A percentile compares a stretch with the other conserved stretches of the same genome.
Evolutionary conservation across 2,888 invertebrate species (phyloP).

Genomic region (Glaucopsyche alexis): DNA sequence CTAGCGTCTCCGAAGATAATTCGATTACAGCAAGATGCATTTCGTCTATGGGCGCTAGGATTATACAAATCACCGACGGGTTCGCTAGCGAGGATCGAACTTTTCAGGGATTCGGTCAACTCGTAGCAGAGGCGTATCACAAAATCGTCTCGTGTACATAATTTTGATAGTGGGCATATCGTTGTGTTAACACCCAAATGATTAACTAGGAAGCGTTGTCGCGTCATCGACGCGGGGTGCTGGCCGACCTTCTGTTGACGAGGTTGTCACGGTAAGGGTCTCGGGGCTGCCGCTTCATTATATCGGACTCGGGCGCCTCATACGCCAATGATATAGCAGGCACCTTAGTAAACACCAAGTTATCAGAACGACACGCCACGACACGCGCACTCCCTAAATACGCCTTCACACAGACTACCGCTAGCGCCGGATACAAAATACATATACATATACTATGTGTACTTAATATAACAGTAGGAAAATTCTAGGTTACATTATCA

Average conservation of each 20-base stretch:
- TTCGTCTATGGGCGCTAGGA: not conserved
- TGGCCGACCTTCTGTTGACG: conserved; percentile 97
- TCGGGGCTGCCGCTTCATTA: conserved; percentile 99
- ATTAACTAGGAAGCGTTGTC: conserved; percentile 64
- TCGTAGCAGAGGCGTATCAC: conserved; percentile 1
- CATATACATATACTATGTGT: conserved; percentile 47
- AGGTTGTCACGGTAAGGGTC: conserved; percentile 99
- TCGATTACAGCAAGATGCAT: not conserved
- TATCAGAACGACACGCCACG: conserved; percentile 68
- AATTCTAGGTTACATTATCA: conserved; percentile 57
- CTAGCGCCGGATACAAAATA: conserved; percentile 42
- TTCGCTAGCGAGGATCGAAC: not conserved
- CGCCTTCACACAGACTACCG: conserved; percentile 52
- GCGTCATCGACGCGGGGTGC: conserved; percentile 47
- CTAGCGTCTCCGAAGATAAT: conserved; percentile 8
- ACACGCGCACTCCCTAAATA: conserved; percentile 51
- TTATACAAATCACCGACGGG: not conserved
- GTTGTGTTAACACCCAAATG: conserved; percentile 70
- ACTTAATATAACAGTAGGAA: conserved; percentile 55
- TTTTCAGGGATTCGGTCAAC: not conserved
- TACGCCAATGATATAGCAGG: conserved; percentile 99
- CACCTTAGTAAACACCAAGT: conserved; percentile 87
- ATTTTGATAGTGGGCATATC: conserved; percentile 58
- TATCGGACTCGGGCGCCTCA: conserved; percentile 99
- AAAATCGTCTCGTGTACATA: conserved; percentile 37